Evolutionary conservation across 2,888 invertebrate species (phyloP).

Genomic region (Aproaerema taeniolella): DNA sequence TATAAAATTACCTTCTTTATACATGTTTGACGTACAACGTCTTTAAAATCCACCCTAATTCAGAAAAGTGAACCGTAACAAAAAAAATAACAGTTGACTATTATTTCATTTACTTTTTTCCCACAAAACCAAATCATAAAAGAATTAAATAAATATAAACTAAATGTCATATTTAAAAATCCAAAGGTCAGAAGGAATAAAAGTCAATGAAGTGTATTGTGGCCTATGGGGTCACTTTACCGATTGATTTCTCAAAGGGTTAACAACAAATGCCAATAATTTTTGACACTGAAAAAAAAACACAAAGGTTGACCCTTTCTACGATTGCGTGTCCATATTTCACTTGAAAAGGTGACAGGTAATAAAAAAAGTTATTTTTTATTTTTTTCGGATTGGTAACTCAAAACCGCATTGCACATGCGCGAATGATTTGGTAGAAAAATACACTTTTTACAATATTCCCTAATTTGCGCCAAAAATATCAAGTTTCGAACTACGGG

Average conservation of each 20-base stretch:
- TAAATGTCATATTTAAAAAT: background rate
- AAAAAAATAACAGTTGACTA: too few relatives aligned
- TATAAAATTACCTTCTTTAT: too few relatives aligned
- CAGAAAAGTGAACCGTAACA: too few relatives aligned
- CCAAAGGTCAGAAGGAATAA: slow-evolving; percentile 19
- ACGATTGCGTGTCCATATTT: slow-evolving; percentile 53
- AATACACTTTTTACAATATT: slow-evolving; percentile 64
- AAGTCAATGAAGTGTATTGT: slow-evolving; percentile 20
- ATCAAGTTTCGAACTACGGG: slow-evolving; percentile 51
- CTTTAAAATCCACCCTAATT: too few relatives aligned
- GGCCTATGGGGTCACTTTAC: slow-evolving; percentile 33
- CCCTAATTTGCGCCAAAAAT: slow-evolving; percentile 65
- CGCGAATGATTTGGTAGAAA: slow-evolving; percentile 57
- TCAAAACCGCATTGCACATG: slow-evolving; percentile 62
- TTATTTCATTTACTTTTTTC: background rate
- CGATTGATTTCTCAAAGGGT: slow-evolving; percentile 32
- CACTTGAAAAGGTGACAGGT: slow-evolving; percentile 44
- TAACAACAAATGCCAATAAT: slow-evolving; percentile 51
- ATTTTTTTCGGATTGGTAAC: slow-evolving; percentile 35
- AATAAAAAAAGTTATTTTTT: slow-evolving; percentile 47
- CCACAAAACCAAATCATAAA: background rate
- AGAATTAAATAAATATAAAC: background rate
- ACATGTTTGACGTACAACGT: too few relatives aligned
- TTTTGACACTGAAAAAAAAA: slow-evolving; percentile 34
- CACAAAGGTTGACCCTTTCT: slow-evolving; percentile 62